Conservation (phyloP, 2,797 vertebrate species). For the Chloroceryle amazona region DNA sequence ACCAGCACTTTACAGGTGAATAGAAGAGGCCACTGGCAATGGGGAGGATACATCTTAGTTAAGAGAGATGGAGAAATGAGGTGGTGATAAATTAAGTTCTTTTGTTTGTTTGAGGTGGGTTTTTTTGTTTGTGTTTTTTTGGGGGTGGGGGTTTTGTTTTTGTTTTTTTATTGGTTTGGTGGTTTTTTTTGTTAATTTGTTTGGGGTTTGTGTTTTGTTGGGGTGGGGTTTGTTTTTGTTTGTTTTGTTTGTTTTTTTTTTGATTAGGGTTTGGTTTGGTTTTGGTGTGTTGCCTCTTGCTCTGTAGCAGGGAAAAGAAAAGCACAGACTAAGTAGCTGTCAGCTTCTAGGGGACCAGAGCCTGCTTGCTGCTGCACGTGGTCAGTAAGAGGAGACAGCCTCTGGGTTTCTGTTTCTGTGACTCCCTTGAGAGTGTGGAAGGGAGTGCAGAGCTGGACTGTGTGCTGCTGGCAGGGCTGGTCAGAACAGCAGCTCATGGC, state of each 20-base stretch:
- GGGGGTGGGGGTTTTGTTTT: too few relatives aligned
- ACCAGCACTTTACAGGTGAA: constrained; percentile 56
- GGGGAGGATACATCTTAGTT: not conserved
- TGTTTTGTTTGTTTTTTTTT: too few relatives aligned
- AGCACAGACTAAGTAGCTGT: not conserved
- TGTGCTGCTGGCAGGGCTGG: not conserved
- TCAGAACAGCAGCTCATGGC: not conserved
- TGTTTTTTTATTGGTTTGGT: too few relatives aligned
- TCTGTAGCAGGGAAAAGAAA: not conserved
- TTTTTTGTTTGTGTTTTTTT: not conserved
- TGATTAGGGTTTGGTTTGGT: too few relatives aligned
- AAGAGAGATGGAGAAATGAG: not conserved
- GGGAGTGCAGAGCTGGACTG: not conserved
- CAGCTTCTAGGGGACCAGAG: not conserved
- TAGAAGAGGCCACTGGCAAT: not conserved
- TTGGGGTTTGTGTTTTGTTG: too few relatives aligned
- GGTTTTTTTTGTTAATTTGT: too few relatives aligned
- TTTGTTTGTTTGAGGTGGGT: too few relatives aligned
- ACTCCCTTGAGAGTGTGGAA: not conserved
- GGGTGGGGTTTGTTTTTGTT: too few relatives aligned
- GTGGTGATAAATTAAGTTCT: not conserved
- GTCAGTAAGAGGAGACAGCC: not conserved
- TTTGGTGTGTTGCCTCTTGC: not conserved
- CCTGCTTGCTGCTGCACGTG: not conserved
- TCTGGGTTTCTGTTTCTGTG: not conserved